These are phyloP conservation scores for Callyntrura sp. DNA, from an alignment of 2,888 invertebrate genomes.

Conservation along the genomic window DNA sequence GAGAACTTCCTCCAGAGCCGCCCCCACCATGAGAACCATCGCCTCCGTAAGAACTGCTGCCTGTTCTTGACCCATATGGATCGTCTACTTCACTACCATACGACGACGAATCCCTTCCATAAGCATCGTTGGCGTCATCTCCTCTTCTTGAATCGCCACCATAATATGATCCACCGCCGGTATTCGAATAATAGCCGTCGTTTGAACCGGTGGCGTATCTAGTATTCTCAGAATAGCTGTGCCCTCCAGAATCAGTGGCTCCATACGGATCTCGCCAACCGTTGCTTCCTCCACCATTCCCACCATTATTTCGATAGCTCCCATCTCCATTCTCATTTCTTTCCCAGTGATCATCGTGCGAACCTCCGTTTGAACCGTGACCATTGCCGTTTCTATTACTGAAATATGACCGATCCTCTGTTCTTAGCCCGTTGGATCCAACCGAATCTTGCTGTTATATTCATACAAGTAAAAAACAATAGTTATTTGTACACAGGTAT, in stretches of 20 bases:
- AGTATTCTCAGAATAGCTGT: background rate
- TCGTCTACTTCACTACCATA: background rate
- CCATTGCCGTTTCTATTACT: conserved; percentile 51
- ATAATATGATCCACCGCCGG: conserved; percentile 13
- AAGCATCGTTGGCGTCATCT: background rate
- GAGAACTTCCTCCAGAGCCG: background rate
- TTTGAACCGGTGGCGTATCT: conserved; percentile 35
- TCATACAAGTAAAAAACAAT: background rate
- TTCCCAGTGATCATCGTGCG: conserved; percentile 35
- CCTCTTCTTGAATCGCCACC: conserved; percentile 42
- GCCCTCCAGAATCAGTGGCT: conserved; percentile 12
- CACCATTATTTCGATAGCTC: conserved; percentile 22
- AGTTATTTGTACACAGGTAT: background rate
- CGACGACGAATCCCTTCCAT: background rate
- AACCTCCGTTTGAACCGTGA: background rate
- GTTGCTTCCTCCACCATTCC: conserved; percentile 18
- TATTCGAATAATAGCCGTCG: background rate
- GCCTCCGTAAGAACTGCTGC: conserved; percentile 37
- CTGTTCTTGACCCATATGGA: conserved; percentile 26
- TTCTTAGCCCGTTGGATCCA: conserved; percentile 44
- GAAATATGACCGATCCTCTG: conserved; percentile 67
- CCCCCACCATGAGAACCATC: no score
- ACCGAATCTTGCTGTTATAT: conserved; percentile 52
- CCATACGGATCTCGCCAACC: conserved; percentile 5
- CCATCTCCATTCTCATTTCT: conserved; percentile 45